These are phyloP conservation scores for Bombus difficillimus DNA, from an alignment of 1,140 invertebrate genomes.

Conservation along the genomic window DNA sequence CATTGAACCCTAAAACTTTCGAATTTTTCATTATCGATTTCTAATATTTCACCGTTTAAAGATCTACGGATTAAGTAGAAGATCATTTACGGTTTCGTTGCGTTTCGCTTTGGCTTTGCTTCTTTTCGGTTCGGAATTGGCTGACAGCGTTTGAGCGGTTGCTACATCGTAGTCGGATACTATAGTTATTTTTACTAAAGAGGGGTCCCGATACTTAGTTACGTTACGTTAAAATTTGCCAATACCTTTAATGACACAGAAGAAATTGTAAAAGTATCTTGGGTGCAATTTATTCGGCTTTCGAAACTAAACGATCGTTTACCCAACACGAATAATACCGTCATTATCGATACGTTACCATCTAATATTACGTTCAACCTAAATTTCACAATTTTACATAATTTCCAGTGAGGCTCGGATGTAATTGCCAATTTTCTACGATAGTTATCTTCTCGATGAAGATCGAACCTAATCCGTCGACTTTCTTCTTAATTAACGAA, in stretches of 20 bases:
- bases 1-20: not conserved
- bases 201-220: not conserved
- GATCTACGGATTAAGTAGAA: not conserved
- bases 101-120: not conserved
- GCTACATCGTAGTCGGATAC: not conserved
- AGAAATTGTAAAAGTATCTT: not conserved
- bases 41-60: not conserved
- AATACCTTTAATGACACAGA: constrained; percentile 21
- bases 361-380: not conserved
- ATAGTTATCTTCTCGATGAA: too few species aligned
- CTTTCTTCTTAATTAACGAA: too few species aligned
- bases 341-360: constrained; percentile 1
- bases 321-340: not conserved
- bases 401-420: not conserved
- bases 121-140: not conserved
- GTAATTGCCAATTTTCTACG: not conserved
- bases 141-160: not conserved
- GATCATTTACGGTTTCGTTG: not conserved
- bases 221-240: constrained; percentile 10
- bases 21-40: not conserved
- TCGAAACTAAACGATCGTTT: constrained; percentile 9
- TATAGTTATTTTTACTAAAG: not conserved
- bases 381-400: not conserved
- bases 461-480: too few species aligned
- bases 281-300: constrained; percentile 8